phyloP scores from a whole-genome alignment of 23 tunicate genomes.

The Trididemnum miniatum region DNA sequence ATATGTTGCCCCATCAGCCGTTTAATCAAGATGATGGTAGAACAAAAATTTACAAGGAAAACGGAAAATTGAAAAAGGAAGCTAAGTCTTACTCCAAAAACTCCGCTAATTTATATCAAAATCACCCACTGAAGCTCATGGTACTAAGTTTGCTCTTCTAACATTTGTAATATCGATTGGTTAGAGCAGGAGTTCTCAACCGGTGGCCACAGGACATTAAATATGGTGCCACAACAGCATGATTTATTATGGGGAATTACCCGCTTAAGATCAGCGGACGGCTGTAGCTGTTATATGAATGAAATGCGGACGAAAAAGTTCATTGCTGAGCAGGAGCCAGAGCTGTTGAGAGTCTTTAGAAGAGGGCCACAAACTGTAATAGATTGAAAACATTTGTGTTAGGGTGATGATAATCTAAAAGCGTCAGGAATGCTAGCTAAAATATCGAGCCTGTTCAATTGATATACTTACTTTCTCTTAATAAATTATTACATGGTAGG shows the following conservation, averaged over 20 bases:
- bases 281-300: neutral
- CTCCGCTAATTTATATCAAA: conserved; percentile 6
- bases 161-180: too few species aligned
- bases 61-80: conserved; percentile 13
- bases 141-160: too few species aligned
- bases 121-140: conserved; percentile 40
- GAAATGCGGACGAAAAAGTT: neutral
- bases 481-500: too few species aligned
- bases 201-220: neutral
- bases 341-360: neutral
- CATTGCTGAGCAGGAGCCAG: neutral
- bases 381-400: neutral
- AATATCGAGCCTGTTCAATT: too few species aligned
- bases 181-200: neutral
- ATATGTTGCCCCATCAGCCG: neutral
- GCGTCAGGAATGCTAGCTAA: too few species aligned
- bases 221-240: neutral
- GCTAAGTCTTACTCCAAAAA: conserved; percentile 6
- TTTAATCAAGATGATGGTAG: too few species aligned
- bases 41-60: neutral
- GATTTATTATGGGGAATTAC: neutral
- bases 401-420: too few species aligned
- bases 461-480: too few species aligned
- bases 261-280: neutral
- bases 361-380: neutral